Evolutionary conservation across 2,113 vertebrate species (phyloP), one percentile per base, ranked within the genome.

Genomic region (Haliaeetus leucogaster): DNA sequence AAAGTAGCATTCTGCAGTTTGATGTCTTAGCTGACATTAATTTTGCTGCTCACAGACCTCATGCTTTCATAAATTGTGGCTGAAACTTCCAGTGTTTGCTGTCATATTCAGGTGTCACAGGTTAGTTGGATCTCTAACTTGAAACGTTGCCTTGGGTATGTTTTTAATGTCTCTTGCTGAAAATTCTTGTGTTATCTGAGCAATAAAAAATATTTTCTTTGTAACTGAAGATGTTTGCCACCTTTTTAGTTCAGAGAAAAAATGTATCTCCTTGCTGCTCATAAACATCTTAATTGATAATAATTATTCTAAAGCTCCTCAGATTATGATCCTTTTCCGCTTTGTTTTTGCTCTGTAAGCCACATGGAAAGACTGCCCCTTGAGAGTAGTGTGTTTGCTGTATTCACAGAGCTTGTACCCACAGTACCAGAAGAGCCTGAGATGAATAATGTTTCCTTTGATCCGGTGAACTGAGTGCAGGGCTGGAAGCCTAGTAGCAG

Each of bases 1-100:
- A 76, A 11, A 2, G 0, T 45, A 53, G 10, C 1, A 0, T 22
- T 70, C 38, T 50, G n/a, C 14, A 66, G 27, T 16, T 65, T n/a
- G 19, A 7, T 82, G 10, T 53, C 3, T 34, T 70, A 53, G 27
- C 29, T 70, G 36, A n/a, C 4, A 3, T 62, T 50, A 52, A 63
- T 94, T 84, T 83, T 84, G 20, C 29, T 66, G 25, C 50, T 45
- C 17, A 45, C 26, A 61, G 13, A 47, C 26, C 13, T 82, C 25
- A 23, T 50, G 6, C 12, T 71, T 89, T 56, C 36, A 25, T 34
- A 62, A 58, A 26, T 48, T 30, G 11, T 4, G 4, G 13, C 27
- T 95, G 56, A 76, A 79, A 71, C 9, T 65, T 68, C 9, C 8
- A 9, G 7, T 68, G 18, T 66, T 73, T 70, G 6, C 76, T 87